These are phyloP conservation scores for Prorops nasuta DNA, from an alignment of 1,140 invertebrate genomes.

Conservation along the genomic window DNA sequence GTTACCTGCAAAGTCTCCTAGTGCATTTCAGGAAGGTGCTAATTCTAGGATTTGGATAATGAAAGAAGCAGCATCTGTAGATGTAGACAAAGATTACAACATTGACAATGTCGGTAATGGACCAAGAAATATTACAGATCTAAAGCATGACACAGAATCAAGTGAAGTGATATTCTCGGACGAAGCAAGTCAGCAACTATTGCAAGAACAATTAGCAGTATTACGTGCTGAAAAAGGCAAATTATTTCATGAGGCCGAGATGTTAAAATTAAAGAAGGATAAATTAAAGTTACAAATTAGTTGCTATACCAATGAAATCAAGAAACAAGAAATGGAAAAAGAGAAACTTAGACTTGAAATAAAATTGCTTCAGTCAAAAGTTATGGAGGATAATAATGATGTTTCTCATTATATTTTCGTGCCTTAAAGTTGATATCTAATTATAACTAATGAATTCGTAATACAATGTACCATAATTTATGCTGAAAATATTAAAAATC, in stretches of 20 bases:
- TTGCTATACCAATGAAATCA: conserved; percentile 44
- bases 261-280: conserved; percentile 47
- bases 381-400: conserved; percentile 45
- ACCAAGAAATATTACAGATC: conserved; percentile 33
- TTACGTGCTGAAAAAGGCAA: conserved; percentile 45
- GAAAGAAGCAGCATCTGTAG: conserved; percentile 17
- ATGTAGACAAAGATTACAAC: too few species aligned
- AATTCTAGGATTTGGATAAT: conserved; percentile 38
- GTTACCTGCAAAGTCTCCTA: conserved; percentile 26
- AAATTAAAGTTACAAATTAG: conserved; percentile 41
- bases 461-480: too few species aligned
- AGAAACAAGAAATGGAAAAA: conserved; percentile 49
- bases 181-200: conserved; percentile 38
- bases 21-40: conserved; percentile 25
- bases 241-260: conserved; percentile 46
- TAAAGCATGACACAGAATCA: conserved; percentile 22
- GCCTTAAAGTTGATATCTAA: conserved; percentile 28
- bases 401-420: conserved; percentile 51
- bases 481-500: too few species aligned
- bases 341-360: conserved; percentile 49
- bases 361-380: conserved; percentile 46
- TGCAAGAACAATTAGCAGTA: conserved; percentile 46
- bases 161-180: conserved; percentile 34
- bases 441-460: too few species aligned
- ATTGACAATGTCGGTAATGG: conserved; percentile 27